These are phyloP conservation scores for Ascidia mentula DNA, from an alignment of 23 tunicate species.

Conservation along the genomic window DNA sequence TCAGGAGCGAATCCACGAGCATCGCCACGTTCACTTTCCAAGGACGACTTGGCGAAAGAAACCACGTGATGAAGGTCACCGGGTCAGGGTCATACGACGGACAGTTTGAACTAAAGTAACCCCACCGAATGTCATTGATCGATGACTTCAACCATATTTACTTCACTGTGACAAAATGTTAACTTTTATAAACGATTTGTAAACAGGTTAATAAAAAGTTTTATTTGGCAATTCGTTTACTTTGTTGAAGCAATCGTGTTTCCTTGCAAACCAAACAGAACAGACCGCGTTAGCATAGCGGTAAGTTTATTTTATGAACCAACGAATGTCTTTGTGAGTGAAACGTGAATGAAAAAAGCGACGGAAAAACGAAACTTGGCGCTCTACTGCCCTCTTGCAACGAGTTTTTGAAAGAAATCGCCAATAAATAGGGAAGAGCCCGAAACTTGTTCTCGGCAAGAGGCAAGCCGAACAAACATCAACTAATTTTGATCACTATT, in stretches of 20 bases:
- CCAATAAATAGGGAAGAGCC: not conserved
- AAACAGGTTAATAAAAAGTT: not conserved
- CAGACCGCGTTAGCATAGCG: too few species aligned
- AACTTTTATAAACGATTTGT: not conserved
- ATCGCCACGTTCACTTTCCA: slow-evolving; percentile 16
- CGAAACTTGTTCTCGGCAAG: not conserved
- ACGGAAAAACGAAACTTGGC: too few species aligned
- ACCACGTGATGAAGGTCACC: slow-evolving; percentile 15
- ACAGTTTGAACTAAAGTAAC: slow-evolving; percentile 48
- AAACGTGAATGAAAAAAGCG: not conserved
- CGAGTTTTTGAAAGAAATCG: not conserved
- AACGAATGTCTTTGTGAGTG: slow-evolving; percentile 3
- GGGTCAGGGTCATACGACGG: slow-evolving; percentile 71
- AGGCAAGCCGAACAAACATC: slow-evolving; percentile 4
- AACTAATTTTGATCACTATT: too few species aligned
- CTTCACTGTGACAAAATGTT: not conserved
- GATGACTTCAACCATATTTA: not conserved
- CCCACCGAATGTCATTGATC: not conserved
- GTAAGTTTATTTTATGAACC: not conserved
- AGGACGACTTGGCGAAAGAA: slow-evolving; percentile 38
- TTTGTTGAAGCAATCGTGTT: not conserved
- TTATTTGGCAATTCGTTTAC: not conserved
- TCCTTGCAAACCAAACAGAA: not conserved
- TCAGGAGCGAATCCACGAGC: not conserved
- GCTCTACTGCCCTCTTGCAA: too few species aligned